Conservation (phyloP, 2,888 invertebrate genomes). For the Drosophila antonietae region DNA sequence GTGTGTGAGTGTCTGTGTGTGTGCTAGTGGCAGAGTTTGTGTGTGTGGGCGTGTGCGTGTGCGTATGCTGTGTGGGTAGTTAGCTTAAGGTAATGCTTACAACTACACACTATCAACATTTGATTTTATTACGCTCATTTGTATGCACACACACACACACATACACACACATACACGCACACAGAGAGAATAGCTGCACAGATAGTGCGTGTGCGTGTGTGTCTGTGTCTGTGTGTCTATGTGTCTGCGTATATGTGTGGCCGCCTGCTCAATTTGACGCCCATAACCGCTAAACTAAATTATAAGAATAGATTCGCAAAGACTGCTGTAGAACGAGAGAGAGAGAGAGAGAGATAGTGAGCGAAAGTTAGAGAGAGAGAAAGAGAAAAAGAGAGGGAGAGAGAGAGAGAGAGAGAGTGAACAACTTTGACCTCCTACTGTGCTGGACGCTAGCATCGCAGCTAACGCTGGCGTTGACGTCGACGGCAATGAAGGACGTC, state of each 20-base stretch:
- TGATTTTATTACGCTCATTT: slow-evolving; percentile 78
- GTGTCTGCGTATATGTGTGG: slow-evolving; percentile 1
- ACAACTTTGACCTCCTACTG: slow-evolving; percentile 46
- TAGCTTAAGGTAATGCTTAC: slow-evolving; percentile 64
- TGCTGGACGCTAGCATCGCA: slow-evolving; percentile 30
- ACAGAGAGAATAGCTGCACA: neutral
- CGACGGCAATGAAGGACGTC: slow-evolving; percentile 57
- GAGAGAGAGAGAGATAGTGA: neutral
- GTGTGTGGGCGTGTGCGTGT: slow-evolving; percentile 3
- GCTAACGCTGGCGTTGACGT: slow-evolving; percentile 15
- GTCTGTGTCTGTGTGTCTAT: neutral
- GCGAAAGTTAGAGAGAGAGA: slow-evolving; percentile 19
- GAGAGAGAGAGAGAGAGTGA: slow-evolving; percentile 15
- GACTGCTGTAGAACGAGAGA: neutral
- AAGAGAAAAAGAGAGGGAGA: too few species aligned
- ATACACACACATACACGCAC: neutral
- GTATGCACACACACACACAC: slow-evolving; percentile 41
- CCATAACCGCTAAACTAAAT: slow-evolving; percentile 60
- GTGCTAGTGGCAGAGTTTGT: slow-evolving; percentile 21
- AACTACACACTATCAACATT: slow-evolving; percentile 77
- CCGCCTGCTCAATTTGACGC: slow-evolving; percentile 54
- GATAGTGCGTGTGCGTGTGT: slow-evolving; percentile 9
- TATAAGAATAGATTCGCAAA: slow-evolving; percentile 54
- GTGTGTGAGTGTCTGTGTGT: slow-evolving; percentile 4
- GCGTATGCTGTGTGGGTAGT: slow-evolving; percentile 15